phyloP scores from a whole-genome alignment of 2,888 invertebrate genomes.

The Dione juno region DNA sequence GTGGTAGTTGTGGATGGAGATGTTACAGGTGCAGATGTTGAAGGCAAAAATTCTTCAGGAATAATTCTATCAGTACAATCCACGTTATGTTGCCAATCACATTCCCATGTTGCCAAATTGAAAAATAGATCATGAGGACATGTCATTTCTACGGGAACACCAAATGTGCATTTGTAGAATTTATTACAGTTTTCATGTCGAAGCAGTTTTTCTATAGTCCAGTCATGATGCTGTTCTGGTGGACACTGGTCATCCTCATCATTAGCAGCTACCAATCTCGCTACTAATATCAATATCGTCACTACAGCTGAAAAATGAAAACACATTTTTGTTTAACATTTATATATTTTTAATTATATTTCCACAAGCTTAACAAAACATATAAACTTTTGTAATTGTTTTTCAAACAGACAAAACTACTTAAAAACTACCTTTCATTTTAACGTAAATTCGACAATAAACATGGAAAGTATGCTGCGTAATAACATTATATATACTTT shows the following conservation, averaged over 20 bases:
- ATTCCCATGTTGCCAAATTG: slow-evolving; percentile 78
- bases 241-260: slow-evolving; percentile 61
- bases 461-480: background rate
- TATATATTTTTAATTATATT: background rate
- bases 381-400: too few species aligned
- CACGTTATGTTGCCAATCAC: slow-evolving; percentile 85
- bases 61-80: slow-evolving; percentile 78
- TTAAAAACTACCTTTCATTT: slow-evolving; percentile 45
- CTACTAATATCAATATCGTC: slow-evolving; percentile 46
- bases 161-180: slow-evolving; percentile 87
- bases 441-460: slow-evolving; percentile 33
- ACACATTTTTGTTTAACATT: background rate
- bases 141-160: slow-evolving; percentile 80
- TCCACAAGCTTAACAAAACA: background rate
- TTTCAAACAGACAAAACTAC: background rate
- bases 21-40: slow-evolving; percentile 60
- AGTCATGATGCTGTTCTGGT: slow-evolving; percentile 58
- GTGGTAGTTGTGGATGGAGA: slow-evolving; percentile 59
- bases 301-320: slow-evolving; percentile 36
- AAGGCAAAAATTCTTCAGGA: slow-evolving; percentile 49
- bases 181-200: slow-evolving; percentile 83
- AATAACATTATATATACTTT: slow-evolving; percentile 36
- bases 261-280: slow-evolving; percentile 51
- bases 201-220: slow-evolving; percentile 78
- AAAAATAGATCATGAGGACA: slow-evolving; percentile 84